These are phyloP conservation scores for Orchesellides sinensis DNA, from an alignment of 2,888 invertebrate genomes.

Conservation along the genomic window DNA sequence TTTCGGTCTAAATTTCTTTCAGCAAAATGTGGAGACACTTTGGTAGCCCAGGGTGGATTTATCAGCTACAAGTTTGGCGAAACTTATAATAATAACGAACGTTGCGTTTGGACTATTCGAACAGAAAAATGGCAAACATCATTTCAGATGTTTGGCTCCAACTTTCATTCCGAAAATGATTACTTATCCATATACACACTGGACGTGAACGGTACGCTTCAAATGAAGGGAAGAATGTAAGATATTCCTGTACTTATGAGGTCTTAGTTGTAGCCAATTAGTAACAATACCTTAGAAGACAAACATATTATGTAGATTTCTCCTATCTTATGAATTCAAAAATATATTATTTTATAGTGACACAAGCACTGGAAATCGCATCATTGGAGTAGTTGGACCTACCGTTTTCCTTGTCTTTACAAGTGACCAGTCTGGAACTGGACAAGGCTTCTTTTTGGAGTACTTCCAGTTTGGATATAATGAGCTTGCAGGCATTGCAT, in stretches of 20 bases:
- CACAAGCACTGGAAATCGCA: conserved; percentile 18
- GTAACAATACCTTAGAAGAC: no score
- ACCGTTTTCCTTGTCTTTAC: conserved; percentile 50
- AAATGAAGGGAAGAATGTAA: conserved; percentile 46
- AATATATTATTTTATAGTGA: conserved; percentile 20
- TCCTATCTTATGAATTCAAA: no score
- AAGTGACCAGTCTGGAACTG: conserved; percentile 31
- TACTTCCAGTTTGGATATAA: conserved; percentile 59
- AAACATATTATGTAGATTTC: no score
- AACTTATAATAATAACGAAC: conserved; percentile 56
- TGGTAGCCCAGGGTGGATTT: conserved; percentile 32
- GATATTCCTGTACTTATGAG: neutral
- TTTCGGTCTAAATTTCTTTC: neutral
- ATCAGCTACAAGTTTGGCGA: conserved; percentile 36
- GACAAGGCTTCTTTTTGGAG: conserved; percentile 55
- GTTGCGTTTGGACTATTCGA: conserved; percentile 62
- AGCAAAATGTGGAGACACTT: conserved; percentile 43
- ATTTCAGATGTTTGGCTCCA: conserved; percentile 28
- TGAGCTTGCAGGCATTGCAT: conserved; percentile 39
- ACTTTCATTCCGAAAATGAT: conserved; percentile 46
- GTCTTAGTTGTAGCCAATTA: neutral
- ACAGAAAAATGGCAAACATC: conserved; percentile 48
- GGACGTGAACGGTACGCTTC: conserved; percentile 17
- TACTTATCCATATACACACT: conserved; percentile 30
- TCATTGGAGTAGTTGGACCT: conserved; percentile 44